Evolutionary conservation across 1,140 invertebrate species (phyloP).

Genomic region (Heliconius nattereri): DNA sequence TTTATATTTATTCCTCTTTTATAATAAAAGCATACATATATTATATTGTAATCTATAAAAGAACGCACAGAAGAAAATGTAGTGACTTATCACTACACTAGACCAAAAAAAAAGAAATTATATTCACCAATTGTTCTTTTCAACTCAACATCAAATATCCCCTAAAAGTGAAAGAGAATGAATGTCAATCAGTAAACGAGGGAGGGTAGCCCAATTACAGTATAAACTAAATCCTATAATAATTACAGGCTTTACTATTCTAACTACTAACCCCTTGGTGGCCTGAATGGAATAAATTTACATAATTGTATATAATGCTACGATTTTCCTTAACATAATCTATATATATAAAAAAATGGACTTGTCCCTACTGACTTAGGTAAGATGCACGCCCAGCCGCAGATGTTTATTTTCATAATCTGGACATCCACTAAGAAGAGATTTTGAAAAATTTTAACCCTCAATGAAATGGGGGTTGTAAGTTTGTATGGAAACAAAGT

Average conservation of each 20-base stretch:
- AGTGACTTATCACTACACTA: too few species aligned
- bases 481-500: too few species aligned
- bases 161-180: not conserved
- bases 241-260: slow-evolving; percentile 8
- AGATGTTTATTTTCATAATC: too few species aligned
- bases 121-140: not conserved
- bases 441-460: too few species aligned
- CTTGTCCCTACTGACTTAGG: too few species aligned
- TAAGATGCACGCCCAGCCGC: too few species aligned
- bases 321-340: not conserved
- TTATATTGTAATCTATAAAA: too few species aligned
- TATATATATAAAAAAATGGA: not conserved
- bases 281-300: not conserved
- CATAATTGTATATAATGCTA: slow-evolving; percentile 5
- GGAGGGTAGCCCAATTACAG: not conserved
- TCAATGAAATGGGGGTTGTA: too few species aligned
- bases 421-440: too few species aligned
- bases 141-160: not conserved
- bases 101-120: not conserved
- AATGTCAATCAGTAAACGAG: not conserved
- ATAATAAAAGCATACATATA: too few species aligned
- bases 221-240: slow-evolving; percentile 9
- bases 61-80: too few species aligned
- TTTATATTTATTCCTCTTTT: too few species aligned
- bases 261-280: not conserved